These are phyloP conservation scores for Odontamblyopus rebecca DNA, from an alignment of 2,797 vertebrate species.

Conservation along the genomic window DNA sequence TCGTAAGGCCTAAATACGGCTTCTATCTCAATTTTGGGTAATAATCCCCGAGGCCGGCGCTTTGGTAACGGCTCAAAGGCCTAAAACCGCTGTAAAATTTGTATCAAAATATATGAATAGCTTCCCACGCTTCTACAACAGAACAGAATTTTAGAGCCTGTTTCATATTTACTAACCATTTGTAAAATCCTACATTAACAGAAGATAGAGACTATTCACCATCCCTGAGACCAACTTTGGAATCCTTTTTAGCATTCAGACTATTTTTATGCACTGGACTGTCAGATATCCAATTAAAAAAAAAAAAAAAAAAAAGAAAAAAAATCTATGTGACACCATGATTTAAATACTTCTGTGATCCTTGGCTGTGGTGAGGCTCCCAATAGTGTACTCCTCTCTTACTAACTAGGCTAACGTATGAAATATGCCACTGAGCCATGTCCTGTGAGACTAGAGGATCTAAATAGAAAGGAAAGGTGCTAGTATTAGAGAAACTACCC, in stretches of 20 bases:
- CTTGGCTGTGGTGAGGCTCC: conserved; percentile 1
- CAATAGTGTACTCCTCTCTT: conserved; percentile 8
- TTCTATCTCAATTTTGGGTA: no score
- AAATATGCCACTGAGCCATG: conserved; percentile 32
- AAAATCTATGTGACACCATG: background rate
- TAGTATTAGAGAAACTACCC: conserved; percentile 20
- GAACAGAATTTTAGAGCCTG: no score
- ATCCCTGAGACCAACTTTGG: background rate
- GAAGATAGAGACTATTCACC: background rate
- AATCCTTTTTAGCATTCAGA: background rate
- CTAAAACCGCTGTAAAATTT: no score
- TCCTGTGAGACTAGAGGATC: conserved; percentile 23
- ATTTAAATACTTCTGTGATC: conserved; percentile 2
- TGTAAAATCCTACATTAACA: background rate
- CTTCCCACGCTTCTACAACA: no score
- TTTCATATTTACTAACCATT: background rate
- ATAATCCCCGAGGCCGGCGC: no score
- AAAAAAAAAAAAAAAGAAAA: no score
- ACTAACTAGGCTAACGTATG: conserved; percentile 30
- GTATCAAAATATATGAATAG: no score
- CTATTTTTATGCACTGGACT: background rate
- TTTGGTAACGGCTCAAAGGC: no score
- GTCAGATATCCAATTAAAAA: background rate
- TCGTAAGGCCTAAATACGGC: no score
- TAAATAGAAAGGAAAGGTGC: conserved; percentile 11